phyloP scores from a whole-genome alignment of 2,113 vertebrate species.

The Rhynchomys soricoides region DNA sequence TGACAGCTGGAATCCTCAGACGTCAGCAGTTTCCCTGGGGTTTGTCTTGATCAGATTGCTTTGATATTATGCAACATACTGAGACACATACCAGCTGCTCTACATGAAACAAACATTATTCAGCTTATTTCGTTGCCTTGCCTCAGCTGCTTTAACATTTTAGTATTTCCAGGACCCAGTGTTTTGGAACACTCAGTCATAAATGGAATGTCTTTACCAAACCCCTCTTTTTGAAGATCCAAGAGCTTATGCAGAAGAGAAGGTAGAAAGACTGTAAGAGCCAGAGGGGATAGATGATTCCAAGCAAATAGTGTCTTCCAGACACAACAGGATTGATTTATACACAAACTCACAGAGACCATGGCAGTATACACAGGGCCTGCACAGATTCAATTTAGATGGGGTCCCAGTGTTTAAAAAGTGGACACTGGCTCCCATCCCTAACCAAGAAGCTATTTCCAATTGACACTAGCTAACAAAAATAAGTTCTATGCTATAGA shows the following conservation, averaged over 20 bases:
- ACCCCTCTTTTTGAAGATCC: neutral
- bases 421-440: neutral
- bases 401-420: neutral
- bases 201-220: neutral
- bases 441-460: neutral
- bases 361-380: neutral
- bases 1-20: conserved; percentile 56
- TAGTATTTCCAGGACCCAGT: neutral
- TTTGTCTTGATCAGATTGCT: conserved; percentile 28
- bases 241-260: neutral
- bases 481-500: neutral
- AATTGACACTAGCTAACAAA: neutral
- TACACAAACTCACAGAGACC: neutral
- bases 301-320: neutral
- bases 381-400: neutral
- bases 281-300: neutral
- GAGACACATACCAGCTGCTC: conserved; percentile 17
- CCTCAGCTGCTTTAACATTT: neutral
- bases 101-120: conserved; percentile 42
- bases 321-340: neutral
- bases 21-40: neutral
- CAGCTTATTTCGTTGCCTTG: conserved; percentile 26
- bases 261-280: neutral
- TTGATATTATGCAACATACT: conserved; percentile 42
- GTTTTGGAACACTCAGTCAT: neutral